Evolutionary conservation across 2,113 vertebrate genomes (phyloP).

Genomic region (Eudyptes chrysolophus): DNA sequence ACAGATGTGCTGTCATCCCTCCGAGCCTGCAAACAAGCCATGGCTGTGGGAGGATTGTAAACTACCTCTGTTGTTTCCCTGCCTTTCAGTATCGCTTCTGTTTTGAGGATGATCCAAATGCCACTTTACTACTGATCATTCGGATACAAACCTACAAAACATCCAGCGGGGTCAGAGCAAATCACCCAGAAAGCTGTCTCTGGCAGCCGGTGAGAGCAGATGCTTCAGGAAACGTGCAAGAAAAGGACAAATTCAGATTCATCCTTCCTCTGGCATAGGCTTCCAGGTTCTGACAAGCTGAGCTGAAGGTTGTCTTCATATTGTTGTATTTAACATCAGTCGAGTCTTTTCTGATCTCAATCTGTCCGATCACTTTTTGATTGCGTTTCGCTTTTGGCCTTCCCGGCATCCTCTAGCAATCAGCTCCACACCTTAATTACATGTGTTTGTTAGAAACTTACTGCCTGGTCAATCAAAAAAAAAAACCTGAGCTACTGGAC

Average conservation of each 20-base stretch:
- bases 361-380: background rate
- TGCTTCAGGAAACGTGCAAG: background rate
- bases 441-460: background rate
- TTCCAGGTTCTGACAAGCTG: background rate
- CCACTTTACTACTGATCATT: background rate
- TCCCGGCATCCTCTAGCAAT: background rate
- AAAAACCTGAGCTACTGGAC: background rate
- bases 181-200: background rate
- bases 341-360: constrained; percentile 1
- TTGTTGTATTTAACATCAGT: background rate
- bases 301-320: background rate
- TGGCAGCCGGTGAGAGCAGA: background rate
- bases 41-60: background rate
- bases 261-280: background rate
- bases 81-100: background rate
- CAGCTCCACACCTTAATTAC: background rate
- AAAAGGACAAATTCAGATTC: constrained; percentile 20
- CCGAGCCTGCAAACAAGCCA: background rate
- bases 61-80: background rate
- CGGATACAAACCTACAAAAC: constrained; percentile 6
- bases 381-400: background rate
- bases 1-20: background rate
- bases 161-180: background rate
- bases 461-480: background rate
- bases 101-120: constrained; percentile 5